Evolutionary conservation across 2,797 vertebrate species (phyloP), one percentile per base, ranked within the genome.

Genomic region (Nasua narica): DNA sequence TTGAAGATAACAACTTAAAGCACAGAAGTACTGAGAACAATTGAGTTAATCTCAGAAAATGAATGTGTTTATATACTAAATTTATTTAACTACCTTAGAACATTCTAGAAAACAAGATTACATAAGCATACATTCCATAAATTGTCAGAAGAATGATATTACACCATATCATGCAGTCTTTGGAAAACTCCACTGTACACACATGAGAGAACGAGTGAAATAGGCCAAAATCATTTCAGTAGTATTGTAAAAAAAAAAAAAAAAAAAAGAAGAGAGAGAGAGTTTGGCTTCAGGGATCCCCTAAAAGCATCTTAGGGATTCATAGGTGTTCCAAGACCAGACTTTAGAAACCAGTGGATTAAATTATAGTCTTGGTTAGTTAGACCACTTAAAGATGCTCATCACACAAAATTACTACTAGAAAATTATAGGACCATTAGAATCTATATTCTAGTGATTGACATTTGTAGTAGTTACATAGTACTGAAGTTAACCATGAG

Each of bases 391-490:
- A 88, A 78, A 90, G n/a, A 40, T 78, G 32, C 3, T 81, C 29
- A 58, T 87, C 87, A 83, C 9, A 77, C 56, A 94, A 89, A 70
- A 93, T 79, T 35, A 50, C 48, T 72, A 70, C n/a, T 52, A 91
- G 70, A 78, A 82, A 65, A 74, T 50, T 79, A 72, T 19, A 82
- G n/a, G n/a, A 83, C 48, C 87, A 76, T 93, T 76, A 74, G 65
- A 96, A 85, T 81, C 78, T 85, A 48, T 65, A 90, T 79, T 76
- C 65, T 81, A 85, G 43, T 89, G 84, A 77, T 69, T 89, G 58
- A 37, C 29, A 37, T 76, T 91, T 93, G 16, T 70, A 32, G 88
- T 50, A 81, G 25, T 70, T 93, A 85, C 19, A 8, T 79, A 76
- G 37, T 43, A 10, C 69, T 35, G 12, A 40, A 48, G n/a, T n/a